These are phyloP conservation scores for Cheirogaleus medius DNA, from an alignment of 2,113 vertebrate species.

Conservation along the genomic window DNA sequence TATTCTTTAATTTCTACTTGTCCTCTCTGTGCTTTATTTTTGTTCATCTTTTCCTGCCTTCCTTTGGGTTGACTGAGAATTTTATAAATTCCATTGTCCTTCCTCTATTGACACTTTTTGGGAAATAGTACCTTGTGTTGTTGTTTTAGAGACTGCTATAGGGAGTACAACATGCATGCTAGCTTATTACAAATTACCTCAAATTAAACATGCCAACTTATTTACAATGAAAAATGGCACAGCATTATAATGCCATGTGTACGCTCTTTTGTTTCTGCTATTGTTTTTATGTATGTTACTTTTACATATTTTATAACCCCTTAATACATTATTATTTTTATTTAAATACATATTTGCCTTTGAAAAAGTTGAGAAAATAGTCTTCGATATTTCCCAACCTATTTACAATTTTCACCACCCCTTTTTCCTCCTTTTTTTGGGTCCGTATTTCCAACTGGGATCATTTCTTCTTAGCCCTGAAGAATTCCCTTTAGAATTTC, in stretches of 20 bases:
- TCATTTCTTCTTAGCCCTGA: background rate
- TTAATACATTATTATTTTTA: background rate
- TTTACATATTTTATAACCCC: too few species aligned
- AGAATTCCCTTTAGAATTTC: background rate
- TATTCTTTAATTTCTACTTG: background rate
- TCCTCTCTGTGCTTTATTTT: background rate
- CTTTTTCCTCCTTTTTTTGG: too few species aligned
- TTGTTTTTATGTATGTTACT: background rate
- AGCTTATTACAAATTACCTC: background rate
- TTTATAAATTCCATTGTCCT: background rate
- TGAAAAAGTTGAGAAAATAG: background rate
- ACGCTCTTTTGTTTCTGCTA: background rate
- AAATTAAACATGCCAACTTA: background rate
- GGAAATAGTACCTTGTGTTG: background rate
- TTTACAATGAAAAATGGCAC: background rate
- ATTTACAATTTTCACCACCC: too few species aligned
- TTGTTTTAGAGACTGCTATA: background rate
- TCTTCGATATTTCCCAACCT: background rate
- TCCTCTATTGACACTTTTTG: background rate
- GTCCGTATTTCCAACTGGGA: accelerated
- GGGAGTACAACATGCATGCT: background rate
- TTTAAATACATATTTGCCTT: background rate
- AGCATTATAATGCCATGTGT: background rate
- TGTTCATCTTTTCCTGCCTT: background rate
- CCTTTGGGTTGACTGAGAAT: background rate